Conservation (phyloP, 2,113 vertebrate species). For the Meriones unguiculatus region DNA sequence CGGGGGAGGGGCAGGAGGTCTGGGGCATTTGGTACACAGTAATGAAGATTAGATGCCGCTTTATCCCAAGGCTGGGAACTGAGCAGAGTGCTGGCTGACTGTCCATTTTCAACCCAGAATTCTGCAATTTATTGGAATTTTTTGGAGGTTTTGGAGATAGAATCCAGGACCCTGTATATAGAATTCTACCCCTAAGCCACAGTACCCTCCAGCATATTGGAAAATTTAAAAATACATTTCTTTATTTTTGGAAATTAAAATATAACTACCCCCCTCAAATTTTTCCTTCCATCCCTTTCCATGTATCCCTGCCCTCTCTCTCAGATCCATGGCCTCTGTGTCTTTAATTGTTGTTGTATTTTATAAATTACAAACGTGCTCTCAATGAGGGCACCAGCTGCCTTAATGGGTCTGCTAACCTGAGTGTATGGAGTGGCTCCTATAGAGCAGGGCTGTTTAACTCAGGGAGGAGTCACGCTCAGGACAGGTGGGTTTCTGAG, state of each 20-base stretch:
- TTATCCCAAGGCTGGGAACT: not conserved
- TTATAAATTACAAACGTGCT: not conserved
- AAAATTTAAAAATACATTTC: not conserved
- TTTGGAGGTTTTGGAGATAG: not conserved
- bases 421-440: not conserved
- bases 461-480: rapidly evolving
- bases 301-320: not conserved
- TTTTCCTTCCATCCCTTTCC: not conserved
- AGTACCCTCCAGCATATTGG: not conserved
- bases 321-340: not conserved
- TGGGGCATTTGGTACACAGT: rapidly evolving
- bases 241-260: not conserved
- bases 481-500: not conserved
- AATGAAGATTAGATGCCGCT: too few species aligned
- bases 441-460: rapidly evolving
- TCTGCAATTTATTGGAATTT: not conserved
- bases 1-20: rapidly evolving
- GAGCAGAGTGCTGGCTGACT: rapidly evolving
- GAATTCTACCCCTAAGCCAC: not conserved
- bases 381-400: not conserved
- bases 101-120: not conserved
- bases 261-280: not conserved
- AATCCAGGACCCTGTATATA: not conserved
- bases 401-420: rapidly evolving
- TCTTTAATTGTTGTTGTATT: not conserved